phyloP scores from a whole-genome alignment of 2,888 invertebrate genomes.

The Amphipyra berbera region DNA sequence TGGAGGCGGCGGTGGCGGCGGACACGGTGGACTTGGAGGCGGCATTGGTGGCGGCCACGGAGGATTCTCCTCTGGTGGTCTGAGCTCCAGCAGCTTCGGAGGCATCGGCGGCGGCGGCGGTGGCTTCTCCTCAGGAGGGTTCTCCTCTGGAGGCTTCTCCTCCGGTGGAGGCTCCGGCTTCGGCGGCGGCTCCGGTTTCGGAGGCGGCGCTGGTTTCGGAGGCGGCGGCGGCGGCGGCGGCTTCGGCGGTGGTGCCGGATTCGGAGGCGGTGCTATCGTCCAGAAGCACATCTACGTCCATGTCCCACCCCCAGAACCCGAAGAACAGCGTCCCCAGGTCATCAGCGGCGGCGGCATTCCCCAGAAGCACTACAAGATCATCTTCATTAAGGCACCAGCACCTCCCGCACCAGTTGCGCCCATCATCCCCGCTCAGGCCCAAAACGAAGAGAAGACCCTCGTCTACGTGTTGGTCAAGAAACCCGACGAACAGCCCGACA shows the following conservation, averaged over 20 bases:
- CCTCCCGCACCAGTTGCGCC: conserved; percentile 94
- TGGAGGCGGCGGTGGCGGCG: conserved; percentile 76
- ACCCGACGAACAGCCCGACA: conserved; percentile 95
- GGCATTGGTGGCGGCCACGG: conserved; percentile 74
- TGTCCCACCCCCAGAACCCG: conserved; percentile 95
- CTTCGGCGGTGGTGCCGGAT: conserved; percentile 75
- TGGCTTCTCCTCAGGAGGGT: conserved; percentile 64
- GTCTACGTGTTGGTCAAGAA: conserved; percentile 96
- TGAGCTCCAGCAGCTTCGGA: conserved; percentile 80
- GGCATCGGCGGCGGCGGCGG: conserved; percentile 71
- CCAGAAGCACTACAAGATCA: conserved; percentile 96
- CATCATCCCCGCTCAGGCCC: conserved; percentile 92
- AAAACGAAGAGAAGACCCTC: conserved; percentile 94
- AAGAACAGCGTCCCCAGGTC: conserved; percentile 92
- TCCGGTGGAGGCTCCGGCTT: conserved; percentile 74
- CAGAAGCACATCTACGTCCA: conserved; percentile 96
- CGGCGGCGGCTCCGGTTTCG: conserved; percentile 70
- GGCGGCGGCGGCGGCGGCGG: conserved; percentile 67
- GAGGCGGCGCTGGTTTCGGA: conserved; percentile 72
- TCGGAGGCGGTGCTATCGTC: conserved; percentile 89
- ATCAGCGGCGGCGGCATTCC: conserved; percentile 91
- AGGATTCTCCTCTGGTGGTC: conserved; percentile 76
- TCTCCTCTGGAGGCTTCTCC: conserved; percentile 73
- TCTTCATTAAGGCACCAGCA: conserved; percentile 96
- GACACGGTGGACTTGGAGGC: conserved; percentile 71